These are phyloP conservation scores for Hyalella azteca DNA, from an alignment of 2,888 invertebrate genomes.

Conservation along the genomic window DNA sequence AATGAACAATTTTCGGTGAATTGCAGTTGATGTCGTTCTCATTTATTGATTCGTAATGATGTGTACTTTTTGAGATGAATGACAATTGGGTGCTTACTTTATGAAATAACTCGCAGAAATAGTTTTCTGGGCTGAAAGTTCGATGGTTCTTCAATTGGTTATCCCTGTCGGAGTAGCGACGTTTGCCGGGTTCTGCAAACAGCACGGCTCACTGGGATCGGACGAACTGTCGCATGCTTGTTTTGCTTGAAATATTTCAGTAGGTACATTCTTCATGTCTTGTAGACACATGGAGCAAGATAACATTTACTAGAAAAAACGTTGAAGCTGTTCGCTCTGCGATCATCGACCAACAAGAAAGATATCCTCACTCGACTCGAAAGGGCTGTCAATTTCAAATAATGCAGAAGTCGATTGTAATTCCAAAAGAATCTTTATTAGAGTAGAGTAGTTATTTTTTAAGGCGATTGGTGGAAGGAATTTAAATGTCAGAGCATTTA, in stretches of 20 bases:
- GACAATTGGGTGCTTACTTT: too few relatives aligned
- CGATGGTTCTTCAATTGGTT: not conserved
- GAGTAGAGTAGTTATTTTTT: too few relatives aligned
- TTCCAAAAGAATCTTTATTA: too few relatives aligned
- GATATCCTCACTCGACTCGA: constrained; percentile 51
- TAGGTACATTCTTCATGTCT: constrained; percentile 51
- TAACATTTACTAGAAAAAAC: constrained; percentile 53
- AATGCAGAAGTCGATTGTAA: too few relatives aligned
- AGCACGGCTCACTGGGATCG: not conserved
- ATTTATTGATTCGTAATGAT: too few relatives aligned
- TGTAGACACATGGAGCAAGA: constrained; percentile 49
- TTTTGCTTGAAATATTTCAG: constrained; percentile 53
- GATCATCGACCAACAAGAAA: constrained; percentile 47
- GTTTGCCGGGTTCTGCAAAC: constrained; percentile 6
- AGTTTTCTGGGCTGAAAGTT: constrained; percentile 7
- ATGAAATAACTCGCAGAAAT: too few relatives aligned
- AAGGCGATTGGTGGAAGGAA: too few relatives aligned
- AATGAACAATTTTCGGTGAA: too few relatives aligned
- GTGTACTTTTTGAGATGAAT: too few relatives aligned
- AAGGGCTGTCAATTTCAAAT: constrained; percentile 46
- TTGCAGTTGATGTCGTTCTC: too few relatives aligned
- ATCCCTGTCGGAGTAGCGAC: not conserved
- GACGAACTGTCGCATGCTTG: constrained; percentile 45
- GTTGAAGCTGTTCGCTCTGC: constrained; percentile 51
- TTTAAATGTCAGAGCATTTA: too few relatives aligned